phyloP scores from a whole-genome alignment of 2,797 vertebrate species.

The Avahi laniger region DNA sequence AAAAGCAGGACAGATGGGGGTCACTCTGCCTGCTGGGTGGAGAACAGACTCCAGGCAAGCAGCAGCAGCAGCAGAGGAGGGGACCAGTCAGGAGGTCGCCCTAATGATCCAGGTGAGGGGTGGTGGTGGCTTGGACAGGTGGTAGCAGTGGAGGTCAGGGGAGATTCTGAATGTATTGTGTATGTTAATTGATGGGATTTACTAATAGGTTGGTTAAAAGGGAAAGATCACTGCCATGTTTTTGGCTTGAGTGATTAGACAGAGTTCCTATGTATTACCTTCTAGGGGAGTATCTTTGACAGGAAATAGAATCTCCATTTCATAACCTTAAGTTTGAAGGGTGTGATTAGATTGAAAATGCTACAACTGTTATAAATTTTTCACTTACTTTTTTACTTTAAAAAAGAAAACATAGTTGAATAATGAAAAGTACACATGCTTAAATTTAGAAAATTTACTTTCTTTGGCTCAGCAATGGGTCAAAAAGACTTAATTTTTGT shows the following conservation, averaged over 20 bases:
- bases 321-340: neutral
- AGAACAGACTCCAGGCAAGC: neutral
- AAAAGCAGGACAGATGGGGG: neutral
- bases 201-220: neutral
- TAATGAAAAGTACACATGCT: neutral
- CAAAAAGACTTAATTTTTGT: neutral
- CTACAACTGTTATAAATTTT: neutral
- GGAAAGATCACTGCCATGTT: neutral
- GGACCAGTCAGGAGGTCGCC: neutral
- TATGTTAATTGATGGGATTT: neutral
- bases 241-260: neutral
- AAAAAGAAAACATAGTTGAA: neutral
- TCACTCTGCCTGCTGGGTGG: neutral
- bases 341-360: neutral
- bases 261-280: neutral
- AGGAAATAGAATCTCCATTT: neutral
- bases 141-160: neutral
- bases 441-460: neutral
- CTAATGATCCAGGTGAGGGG: neutral
- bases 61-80: neutral
- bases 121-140: too few relatives aligned
- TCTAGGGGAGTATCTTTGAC: neutral
- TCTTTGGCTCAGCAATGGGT: neutral
- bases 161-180: neutral
- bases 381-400: conserved; percentile 14